Evolutionary conservation across 2,888 invertebrate genomes (phyloP), one percentile per base, ranked within the genome.

Genomic region (Asteroscopus sphinx): DNA sequence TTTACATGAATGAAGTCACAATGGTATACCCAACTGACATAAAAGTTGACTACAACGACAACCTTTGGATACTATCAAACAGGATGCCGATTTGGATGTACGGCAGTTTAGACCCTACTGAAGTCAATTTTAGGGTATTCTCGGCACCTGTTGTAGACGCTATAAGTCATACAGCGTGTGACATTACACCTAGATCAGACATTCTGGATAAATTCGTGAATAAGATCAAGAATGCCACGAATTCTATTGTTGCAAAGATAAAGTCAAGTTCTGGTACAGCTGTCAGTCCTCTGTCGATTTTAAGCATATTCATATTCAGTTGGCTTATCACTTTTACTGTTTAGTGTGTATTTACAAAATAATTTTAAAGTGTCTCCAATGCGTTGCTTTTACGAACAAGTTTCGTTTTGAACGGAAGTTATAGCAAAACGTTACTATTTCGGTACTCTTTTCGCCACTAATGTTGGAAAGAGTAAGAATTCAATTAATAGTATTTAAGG

Each of bases 21-120:
- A 96, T 97, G 96, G 93, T 97, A 0, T 97, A 97, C 76, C 97
- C 97, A 1, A 97, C 96, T 45, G 97, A 97, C 70, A 95, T 97
- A 1, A 97, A 97, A 87, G 96, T 97, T 0, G 97, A 97, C 68
- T 95, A 95, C 21, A 95, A 96, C 6, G 95, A 96, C 11, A 96
- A 95, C 35, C 82, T 97, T 0, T 97, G 97, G 97, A 96, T 97
- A 1, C 82, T 97, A 0, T 96, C 97, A 0, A 96, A 97, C 82
- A 95, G 96, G 57, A 87, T 97, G 76, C 97, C 97, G 0, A 91
- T 95, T 46, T 97, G 96, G 88, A 96, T 96, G 95, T 96, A 97
- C 73, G 94, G 94, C 0, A 93, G 94, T 55, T 82, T 97, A 60
- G 94, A 96, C 79, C 84, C 91, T 0, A 93, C 94, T 0, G 96